Evolutionary conservation across 1,140 invertebrate species (phyloP).

Genomic region (Acyrthosiphon pisum): DNA sequence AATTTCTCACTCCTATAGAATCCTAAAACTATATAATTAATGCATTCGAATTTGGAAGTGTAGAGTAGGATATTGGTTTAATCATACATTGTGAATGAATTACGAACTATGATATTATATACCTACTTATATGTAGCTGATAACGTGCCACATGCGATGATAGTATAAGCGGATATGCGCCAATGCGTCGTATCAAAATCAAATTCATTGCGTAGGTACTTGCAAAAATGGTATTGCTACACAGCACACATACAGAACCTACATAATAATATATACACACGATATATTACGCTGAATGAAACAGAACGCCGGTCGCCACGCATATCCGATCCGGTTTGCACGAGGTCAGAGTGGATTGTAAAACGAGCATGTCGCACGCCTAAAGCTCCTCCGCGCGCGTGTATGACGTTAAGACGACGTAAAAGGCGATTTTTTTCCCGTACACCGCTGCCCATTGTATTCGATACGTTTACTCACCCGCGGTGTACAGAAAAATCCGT

Average conservation of each 20-base stretch:
- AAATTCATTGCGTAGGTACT: neutral
- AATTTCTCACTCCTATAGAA: no score
- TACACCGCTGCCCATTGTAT: slow-evolving; percentile 29
- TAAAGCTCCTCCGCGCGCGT: slow-evolving; percentile 25
- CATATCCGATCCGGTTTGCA: slow-evolving; percentile 35
- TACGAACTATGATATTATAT: no score
- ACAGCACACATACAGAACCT: neutral
- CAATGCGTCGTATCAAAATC: neutral
- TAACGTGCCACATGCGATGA: no score
- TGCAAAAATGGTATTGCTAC: neutral
- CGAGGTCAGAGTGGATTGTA: slow-evolving; percentile 55
- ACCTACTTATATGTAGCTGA: no score
- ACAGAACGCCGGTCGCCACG: slow-evolving; percentile 24
- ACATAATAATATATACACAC: neutral
- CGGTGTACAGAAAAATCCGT: neutral
- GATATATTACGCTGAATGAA: slow-evolving; percentile 18
- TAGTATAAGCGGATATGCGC: neutral
- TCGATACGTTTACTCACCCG: neutral
- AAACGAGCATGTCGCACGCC: slow-evolving; percentile 55
- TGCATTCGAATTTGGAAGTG: no score
- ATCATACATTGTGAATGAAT: no score
- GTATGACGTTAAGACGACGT: slow-evolving; percentile 5
- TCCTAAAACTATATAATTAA: no score
- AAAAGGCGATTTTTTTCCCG: slow-evolving; percentile 54
- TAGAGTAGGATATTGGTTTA: no score